These are phyloP conservation scores for Sandelia bainsii DNA, from an alignment of 2,797 vertebrate species.

Conservation along the genomic window DNA sequence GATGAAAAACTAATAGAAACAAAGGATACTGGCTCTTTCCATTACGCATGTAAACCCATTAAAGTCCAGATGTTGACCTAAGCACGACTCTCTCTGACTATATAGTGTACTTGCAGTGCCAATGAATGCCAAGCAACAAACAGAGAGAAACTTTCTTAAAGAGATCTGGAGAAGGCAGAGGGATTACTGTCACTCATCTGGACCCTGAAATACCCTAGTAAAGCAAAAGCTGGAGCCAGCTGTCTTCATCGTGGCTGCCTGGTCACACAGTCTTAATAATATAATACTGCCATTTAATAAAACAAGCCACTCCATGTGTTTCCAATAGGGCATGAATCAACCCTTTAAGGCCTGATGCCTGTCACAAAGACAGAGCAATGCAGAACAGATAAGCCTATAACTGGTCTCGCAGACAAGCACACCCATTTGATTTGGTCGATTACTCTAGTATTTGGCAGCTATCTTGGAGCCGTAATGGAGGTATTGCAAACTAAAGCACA, in stretches of 20 bases:
- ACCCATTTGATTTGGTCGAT: slow-evolving; percentile 23
- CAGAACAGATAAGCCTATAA: slow-evolving; percentile 40
- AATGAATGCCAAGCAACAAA: slow-evolving; percentile 54
- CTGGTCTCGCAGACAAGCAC: slow-evolving; percentile 19
- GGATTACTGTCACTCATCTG: slow-evolving; percentile 36
- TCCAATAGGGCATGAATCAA: slow-evolving; percentile 41
- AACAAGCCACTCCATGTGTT: slow-evolving; percentile 60
- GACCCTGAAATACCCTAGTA: slow-evolving; percentile 22
- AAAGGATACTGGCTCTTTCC: slow-evolving; percentile 66
- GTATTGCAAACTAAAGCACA: slow-evolving; percentile 28
- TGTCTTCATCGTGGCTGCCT: slow-evolving; percentile 33
- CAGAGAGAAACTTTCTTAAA: slow-evolving; percentile 35
- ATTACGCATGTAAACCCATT: slow-evolving; percentile 71
- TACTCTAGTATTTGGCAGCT: slow-evolving; percentile 28
- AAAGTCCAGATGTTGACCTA: slow-evolving; percentile 75
- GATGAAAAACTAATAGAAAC: slow-evolving; percentile 63
- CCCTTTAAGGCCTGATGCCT: slow-evolving; percentile 21
- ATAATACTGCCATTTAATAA: slow-evolving; percentile 56
- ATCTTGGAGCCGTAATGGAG: slow-evolving; percentile 10
- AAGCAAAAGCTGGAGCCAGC: slow-evolving; percentile 35
- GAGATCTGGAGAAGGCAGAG: slow-evolving; percentile 4
- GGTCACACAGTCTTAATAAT: slow-evolving; percentile 48
- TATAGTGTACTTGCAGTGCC: slow-evolving; percentile 38
- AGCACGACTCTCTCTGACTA: slow-evolving; percentile 43
- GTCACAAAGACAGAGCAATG: slow-evolving; percentile 23